phyloP scores from a whole-genome alignment of 2,797 vertebrate genomes.

The Champsocephalus gunnari region DNA sequence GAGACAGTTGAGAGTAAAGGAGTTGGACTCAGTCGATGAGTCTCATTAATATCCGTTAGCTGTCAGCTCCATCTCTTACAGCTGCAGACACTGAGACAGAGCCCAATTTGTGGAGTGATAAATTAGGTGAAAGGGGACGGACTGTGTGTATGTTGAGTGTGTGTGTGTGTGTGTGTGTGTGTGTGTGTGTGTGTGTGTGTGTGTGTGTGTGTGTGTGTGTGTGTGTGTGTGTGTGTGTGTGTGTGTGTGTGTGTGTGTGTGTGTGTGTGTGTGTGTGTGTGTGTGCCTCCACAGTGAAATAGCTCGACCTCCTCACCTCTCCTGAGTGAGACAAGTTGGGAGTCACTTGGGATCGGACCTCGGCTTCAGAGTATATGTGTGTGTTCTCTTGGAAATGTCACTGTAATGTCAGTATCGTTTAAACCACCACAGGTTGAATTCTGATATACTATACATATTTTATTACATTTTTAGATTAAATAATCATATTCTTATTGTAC shows the following conservation, averaged over 20 bases:
- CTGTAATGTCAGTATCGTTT: neutral
- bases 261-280: constrained; percentile 15
- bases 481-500: too few species aligned
- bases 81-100: constrained; percentile 11
- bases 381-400: neutral
- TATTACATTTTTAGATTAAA: too few species aligned
- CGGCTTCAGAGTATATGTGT: neutral
- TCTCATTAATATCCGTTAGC: constrained; percentile 46
- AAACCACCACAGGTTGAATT: too few species aligned
- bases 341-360: constrained; percentile 29
- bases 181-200: neutral
- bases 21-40: constrained; percentile 19
- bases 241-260: neutral
- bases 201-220: constrained; percentile 6
- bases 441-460: too few species aligned
- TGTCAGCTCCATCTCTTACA: constrained; percentile 41
- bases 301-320: constrained; percentile 33
- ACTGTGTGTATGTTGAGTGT: constrained; percentile 14
- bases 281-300: constrained; percentile 26
- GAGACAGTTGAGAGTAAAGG: neutral
- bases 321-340: constrained; percentile 32
- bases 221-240: too few species aligned
- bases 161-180: too few species aligned
- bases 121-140: constrained; percentile 55
- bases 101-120: constrained; percentile 50